phyloP scores from a whole-genome alignment of 2,888 invertebrate species.

The Acanthosepion esculentum region DNA sequence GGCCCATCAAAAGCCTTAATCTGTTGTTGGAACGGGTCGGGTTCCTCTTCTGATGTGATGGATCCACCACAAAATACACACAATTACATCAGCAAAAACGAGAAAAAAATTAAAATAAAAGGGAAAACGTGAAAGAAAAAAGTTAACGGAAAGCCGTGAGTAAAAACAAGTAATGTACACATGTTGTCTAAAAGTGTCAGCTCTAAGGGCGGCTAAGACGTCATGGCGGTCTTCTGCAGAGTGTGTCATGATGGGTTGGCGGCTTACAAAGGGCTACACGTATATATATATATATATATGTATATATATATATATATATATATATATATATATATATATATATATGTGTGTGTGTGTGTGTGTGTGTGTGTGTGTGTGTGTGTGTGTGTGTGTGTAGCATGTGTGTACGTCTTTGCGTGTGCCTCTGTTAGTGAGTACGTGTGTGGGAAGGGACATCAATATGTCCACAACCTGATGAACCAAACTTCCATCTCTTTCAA shows the following conservation, averaged over 20 bases:
- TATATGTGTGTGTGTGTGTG: not conserved
- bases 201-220: constrained; percentile 13
- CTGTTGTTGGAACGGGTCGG: not conserved
- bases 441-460: no score
- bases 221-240: not conserved
- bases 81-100: not conserved
- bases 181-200: not conserved
- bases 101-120: not conserved
- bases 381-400: no score
- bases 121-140: not conserved
- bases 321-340: not conserved
- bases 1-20: not conserved
- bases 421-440: no score
- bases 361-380: no score
- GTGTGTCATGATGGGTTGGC: not conserved
- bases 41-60: not conserved
- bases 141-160: not conserved
- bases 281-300: constrained; percentile 40
- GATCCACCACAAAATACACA: not conserved
- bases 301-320: not conserved
- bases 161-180: not conserved
- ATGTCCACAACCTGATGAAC: no score
- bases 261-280: not conserved
- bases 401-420: no score
- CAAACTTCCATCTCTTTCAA: no score